Conservation (phyloP, 2,888 invertebrate species). For the Amphimallon solstitiale region DNA sequence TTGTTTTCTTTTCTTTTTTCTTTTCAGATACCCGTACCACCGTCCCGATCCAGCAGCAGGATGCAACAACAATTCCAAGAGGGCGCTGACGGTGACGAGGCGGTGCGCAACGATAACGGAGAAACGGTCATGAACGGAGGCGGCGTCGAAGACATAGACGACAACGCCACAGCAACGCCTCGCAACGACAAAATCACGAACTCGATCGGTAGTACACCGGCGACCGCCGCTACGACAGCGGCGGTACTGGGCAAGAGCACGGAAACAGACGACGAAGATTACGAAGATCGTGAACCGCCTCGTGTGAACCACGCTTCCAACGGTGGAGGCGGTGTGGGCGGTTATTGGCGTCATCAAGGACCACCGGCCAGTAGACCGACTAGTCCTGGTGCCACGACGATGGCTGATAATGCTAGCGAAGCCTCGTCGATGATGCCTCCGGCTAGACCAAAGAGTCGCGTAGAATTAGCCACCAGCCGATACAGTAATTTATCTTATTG, state of each 20-base stretch:
- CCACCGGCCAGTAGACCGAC: constrained; percentile 67
- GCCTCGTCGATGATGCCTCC: constrained; percentile 69
- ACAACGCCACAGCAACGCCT: constrained; percentile 64
- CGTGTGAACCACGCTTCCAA: constrained; percentile 64
- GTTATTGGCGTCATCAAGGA: constrained; percentile 65
- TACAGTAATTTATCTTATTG: constrained; percentile 87
- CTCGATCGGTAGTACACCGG: constrained; percentile 47
- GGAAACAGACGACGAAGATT: constrained; percentile 58
- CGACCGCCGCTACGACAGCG: constrained; percentile 50
- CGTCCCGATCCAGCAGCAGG: constrained; percentile 59
- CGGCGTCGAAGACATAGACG: constrained; percentile 63
- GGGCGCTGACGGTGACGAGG: constrained; percentile 61
- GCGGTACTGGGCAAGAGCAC: constrained; percentile 52
- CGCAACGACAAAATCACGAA: constrained; percentile 57
- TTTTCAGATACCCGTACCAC: constrained; percentile 58
- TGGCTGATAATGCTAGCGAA: constrained; percentile 71
- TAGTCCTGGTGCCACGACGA: constrained; percentile 63
- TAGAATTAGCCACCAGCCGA: constrained; percentile 68
- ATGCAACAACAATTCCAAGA: constrained; percentile 59
- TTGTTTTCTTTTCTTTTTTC: neutral
- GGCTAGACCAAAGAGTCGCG: constrained; percentile 65
- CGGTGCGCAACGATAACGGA: constrained; percentile 47
- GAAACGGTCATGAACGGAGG: constrained; percentile 53
- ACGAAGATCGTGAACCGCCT: constrained; percentile 48
- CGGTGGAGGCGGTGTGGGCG: constrained; percentile 59